phyloP scores from a whole-genome alignment of 92 coral and sea anemone species.

The Zoanthus solanderi region DNA sequence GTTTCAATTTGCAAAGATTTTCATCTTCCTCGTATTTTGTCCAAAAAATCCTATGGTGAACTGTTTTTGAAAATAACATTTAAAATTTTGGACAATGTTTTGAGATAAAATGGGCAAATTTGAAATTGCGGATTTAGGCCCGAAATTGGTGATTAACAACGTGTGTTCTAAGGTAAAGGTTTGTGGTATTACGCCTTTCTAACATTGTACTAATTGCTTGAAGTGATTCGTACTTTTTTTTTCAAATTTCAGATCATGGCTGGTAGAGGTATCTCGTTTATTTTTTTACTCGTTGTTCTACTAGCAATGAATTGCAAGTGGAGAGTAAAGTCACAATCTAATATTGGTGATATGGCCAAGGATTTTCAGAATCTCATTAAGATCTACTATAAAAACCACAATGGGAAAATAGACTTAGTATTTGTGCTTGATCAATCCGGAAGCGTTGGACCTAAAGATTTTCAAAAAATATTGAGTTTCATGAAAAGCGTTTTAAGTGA shows the following conservation, averaged over 20 bases:
- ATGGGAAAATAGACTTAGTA: constrained; percentile 9
- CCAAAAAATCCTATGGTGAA: too few species aligned
- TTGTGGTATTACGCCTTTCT: too few species aligned
- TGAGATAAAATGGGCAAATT: too few species aligned
- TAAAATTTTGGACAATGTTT: too few species aligned
- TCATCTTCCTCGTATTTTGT: too few species aligned
- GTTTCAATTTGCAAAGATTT: too few species aligned
- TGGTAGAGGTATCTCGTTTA: not conserved
- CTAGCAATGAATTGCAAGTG: not conserved
- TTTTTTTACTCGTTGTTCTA: not conserved
- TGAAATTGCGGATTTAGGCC: too few species aligned
- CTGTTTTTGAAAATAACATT: too few species aligned
- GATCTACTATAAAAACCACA: not conserved
- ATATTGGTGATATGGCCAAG: not conserved
- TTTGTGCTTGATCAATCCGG: constrained; percentile 24
- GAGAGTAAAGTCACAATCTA: not conserved
- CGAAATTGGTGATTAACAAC: too few species aligned
- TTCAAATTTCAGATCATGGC: not conserved
- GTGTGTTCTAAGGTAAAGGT: too few species aligned
- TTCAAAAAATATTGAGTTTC: not conserved
- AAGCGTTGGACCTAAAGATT: not conserved
- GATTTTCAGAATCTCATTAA: not conserved
- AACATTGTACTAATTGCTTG: too few species aligned
- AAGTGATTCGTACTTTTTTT: not conserved
- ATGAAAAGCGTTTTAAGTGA: not conserved